Evolutionary conservation across 2,888 invertebrate species (phyloP).

Genomic region (Eupithecia dodoneata): DNA sequence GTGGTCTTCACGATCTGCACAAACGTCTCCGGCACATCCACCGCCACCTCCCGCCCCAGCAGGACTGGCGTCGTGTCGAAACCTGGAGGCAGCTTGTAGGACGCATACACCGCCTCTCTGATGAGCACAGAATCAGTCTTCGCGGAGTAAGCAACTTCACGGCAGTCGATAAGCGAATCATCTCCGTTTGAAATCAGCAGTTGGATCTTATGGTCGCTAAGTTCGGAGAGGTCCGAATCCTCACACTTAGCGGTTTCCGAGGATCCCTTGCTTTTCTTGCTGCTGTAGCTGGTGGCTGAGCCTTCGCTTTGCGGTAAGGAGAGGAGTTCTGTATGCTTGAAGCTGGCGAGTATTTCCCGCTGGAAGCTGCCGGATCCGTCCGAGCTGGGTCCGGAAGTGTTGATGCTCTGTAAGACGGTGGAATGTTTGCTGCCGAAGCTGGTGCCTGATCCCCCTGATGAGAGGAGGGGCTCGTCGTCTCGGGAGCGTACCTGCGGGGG

Average conservation of each 20-base stretch:
- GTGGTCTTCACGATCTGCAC: conserved; percentile 91
- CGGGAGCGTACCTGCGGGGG: conserved; percentile 86
- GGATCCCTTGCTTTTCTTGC: conserved; percentile 76
- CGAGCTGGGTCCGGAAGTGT: conserved; percentile 71
- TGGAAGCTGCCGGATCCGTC: conserved; percentile 76
- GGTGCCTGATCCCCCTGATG: conserved; percentile 75
- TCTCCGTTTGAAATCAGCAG: conserved; percentile 77
- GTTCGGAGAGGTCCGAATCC: conserved; percentile 70
- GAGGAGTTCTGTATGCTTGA: conserved; percentile 71
- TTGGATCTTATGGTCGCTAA: conserved; percentile 78
- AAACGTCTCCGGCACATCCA: conserved; percentile 95
- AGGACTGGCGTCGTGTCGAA: conserved; percentile 80
- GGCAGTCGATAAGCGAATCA: conserved; percentile 76
- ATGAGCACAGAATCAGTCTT: conserved; percentile 81
- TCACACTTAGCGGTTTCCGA: conserved; percentile 77
- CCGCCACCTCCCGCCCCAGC: conserved; percentile 87
- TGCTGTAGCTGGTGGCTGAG: conserved; percentile 72
- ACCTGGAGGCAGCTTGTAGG: conserved; percentile 77
- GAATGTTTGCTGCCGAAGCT: conserved; percentile 79
- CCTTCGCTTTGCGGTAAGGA: conserved; percentile 77
- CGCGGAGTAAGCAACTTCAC: conserved; percentile 78
- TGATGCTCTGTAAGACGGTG: conserved; percentile 70
- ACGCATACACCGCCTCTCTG: conserved; percentile 77
- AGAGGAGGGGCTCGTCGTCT: conserved; percentile 81
- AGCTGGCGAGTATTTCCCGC: conserved; percentile 43